These are phyloP conservation scores for Helogale parvula DNA, from an alignment of 2,113 vertebrate genomes.

Conservation along the genomic window DNA sequence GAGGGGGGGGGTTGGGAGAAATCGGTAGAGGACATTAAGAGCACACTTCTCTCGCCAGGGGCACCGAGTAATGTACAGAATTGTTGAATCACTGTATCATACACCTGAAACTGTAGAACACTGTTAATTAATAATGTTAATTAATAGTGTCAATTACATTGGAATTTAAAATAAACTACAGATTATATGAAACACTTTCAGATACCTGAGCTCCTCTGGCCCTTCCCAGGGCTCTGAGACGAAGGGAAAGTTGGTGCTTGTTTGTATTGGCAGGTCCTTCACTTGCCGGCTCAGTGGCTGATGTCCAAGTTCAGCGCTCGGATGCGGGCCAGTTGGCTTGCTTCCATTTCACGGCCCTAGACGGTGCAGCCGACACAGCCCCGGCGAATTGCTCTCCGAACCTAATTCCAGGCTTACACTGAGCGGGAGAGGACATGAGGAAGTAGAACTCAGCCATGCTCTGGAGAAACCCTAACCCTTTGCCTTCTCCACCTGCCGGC, in stretches of 20 bases:
- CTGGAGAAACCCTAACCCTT: background rate
- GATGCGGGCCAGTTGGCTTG: background rate
- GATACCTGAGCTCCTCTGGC: background rate
- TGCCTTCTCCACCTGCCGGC: background rate
- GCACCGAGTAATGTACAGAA: background rate
- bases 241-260: background rate
- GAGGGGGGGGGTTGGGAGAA: background rate
- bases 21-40: background rate
- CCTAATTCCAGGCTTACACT: background rate
- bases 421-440: background rate
- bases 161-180: background rate
- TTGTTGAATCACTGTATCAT: background rate
- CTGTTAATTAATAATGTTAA: background rate
- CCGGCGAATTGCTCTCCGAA: background rate
- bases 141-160: background rate
- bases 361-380: background rate
- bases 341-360: background rate
- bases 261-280: background rate
- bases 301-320: background rate
- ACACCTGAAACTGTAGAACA: background rate
- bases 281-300: background rate
- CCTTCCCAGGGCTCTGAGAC: background rate
- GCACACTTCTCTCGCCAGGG: background rate
- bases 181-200: background rate
- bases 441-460: background rate